Evolutionary conservation across 2,113 vertebrate genomes (phyloP).

Genomic region (Carlito syrichta): DNA sequence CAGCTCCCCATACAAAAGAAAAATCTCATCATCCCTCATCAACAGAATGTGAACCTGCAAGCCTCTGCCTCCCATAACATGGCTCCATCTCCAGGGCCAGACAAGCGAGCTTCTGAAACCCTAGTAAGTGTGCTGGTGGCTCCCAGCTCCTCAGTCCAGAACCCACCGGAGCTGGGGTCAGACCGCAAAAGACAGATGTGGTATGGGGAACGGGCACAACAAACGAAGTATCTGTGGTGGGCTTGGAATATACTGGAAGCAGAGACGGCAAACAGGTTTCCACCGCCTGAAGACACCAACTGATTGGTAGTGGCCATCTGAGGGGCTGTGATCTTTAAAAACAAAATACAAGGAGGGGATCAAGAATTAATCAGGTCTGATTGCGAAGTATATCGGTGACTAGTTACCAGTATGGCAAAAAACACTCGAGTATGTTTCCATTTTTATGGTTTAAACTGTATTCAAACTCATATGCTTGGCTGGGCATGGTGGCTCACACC

Average conservation of each 20-base stretch:
- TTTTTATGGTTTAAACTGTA: fast-evolving
- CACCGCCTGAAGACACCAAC: neutral
- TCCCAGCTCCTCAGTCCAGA: neutral
- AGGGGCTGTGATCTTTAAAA: neutral
- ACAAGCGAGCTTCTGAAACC: neutral
- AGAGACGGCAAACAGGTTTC: neutral
- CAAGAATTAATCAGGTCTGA: neutral
- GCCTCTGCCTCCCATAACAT: neutral
- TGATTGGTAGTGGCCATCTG: neutral
- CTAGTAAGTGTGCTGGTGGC: neutral
- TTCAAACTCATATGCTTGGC: fast-evolving
- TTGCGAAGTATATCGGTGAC: neutral
- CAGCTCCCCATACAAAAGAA: neutral
- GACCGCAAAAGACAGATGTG: neutral
- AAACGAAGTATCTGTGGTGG: too few relatives aligned
- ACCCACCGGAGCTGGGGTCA: neutral
- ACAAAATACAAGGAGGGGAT: neutral
- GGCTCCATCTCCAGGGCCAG: neutral
- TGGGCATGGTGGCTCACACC: too few relatives aligned
- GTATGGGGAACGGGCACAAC: neutral
- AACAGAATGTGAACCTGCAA: fast-evolving
- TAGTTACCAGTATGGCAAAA: fast-evolving
- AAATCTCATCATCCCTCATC: too few relatives aligned
- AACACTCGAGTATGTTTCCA: fast-evolving
- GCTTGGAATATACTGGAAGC: neutral